Base-by-base conservation (phyloP, 92 coral and sea anemone genomes). In the Nematostella vectensis region DNA sequence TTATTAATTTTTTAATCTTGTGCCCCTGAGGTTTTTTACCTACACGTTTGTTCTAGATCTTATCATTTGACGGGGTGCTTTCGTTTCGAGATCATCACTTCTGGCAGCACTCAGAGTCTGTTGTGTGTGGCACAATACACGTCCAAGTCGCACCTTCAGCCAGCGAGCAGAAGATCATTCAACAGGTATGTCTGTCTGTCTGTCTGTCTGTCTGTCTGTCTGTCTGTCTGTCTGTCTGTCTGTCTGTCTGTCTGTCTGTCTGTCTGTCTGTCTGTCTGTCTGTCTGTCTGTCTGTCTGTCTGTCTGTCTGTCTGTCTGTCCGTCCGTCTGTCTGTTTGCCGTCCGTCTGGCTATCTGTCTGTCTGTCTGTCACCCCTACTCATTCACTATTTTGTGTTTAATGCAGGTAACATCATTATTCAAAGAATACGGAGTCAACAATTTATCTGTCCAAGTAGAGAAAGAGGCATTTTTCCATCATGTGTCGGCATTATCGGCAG, bases 141-240 rank as follows among this genome's bases (percentile, higher is more conserved):
- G 93, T 93, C 20, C 99, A 86, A 45, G 91, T 93, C 10, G 99
- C 89, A 1, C 99, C 99, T 20, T 86, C 99, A 27, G 99, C 95
- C 29, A 93, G 80, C 26, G 99, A 93, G 54, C 96, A 88, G 59
- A 81, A 71, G 44, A 82, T 86, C 38, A 75, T 93, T 23, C 88
- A 82, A 69, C 91, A 82, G 96, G 99, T 93, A 40, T 8, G 66
- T 40, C n/a, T n/a, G n/a, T n/a, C n/a, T n/a, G n/a, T n/a, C n/a
- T n/a, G n/a, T n/a, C n/a, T n/a, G n/a, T n/a, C n/a, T n/a, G n/a
- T n/a, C n/a, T n/a, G n/a, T n/a, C n/a, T n/a, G n/a, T n/a, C n/a
- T n/a, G n/a, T n/a, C n/a, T n/a, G n/a, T n/a, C n/a, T n/a, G n/a
- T n/a, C n/a, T n/a, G n/a, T n/a, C n/a, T n/a, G n/a, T n/a, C n/a